A percentile compares a stretch with the other conserved stretches of the same genome.
Conservation (phyloP, 2,888 invertebrate species). For the Myathropa florea region DNA sequence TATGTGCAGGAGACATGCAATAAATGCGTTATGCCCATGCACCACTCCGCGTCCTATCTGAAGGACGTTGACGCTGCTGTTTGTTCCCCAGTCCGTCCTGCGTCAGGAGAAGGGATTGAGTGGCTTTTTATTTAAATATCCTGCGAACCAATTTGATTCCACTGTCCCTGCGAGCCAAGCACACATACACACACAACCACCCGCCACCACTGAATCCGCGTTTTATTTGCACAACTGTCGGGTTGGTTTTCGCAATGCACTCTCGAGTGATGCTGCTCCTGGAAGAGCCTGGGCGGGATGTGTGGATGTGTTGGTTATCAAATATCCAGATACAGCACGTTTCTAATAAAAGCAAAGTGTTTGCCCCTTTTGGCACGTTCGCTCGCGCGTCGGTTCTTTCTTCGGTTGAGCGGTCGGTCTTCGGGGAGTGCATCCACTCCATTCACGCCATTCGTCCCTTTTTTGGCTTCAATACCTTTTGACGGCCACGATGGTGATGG, state of each 20-base stretch:
- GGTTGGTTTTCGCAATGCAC: constrained; percentile 47
- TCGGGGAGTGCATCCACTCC: constrained; percentile 54
- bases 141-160: constrained; percentile 1
- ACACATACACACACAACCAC: neutral
- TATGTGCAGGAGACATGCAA: constrained; percentile 51
- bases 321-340: constrained; percentile 70
- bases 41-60: neutral
- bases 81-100: neutral
- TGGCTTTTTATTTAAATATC: constrained; percentile 31
- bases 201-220: neutral
- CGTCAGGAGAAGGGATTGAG: neutral
- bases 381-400: constrained; percentile 33
- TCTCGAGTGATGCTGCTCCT: neutral
- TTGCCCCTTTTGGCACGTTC: constrained; percentile 70
- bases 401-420: constrained; percentile 30
- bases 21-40: constrained; percentile 58
- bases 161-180: neutral
- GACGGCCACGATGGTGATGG: constrained; percentile 38
- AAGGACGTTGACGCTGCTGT: neutral
- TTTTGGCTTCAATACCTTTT: constrained; percentile 56
- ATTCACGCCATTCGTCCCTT: constrained; percentile 7
- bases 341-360: constrained; percentile 68
- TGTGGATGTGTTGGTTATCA: constrained; percentile 59
- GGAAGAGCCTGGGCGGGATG: neutral
- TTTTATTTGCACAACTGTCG: constrained; percentile 51